Evolutionary conservation across 2,888 invertebrate species (phyloP).

Genomic region (Zelleria hepariella): DNA sequence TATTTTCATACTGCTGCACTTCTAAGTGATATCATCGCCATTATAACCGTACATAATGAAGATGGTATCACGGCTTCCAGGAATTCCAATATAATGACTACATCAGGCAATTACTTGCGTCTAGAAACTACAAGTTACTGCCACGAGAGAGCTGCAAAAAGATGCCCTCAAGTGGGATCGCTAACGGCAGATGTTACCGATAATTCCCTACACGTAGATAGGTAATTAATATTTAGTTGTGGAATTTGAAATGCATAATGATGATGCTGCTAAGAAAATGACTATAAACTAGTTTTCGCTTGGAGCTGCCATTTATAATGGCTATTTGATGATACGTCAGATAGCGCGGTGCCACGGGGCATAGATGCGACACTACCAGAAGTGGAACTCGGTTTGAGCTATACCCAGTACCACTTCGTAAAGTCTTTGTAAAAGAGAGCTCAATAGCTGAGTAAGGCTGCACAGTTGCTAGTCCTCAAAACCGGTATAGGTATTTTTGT

Average conservation of each 20-base stretch:
- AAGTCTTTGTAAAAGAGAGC: too few relatives aligned
- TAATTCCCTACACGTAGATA: background rate
- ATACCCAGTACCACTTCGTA: too few relatives aligned
- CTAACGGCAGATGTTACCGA: background rate
- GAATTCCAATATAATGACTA: background rate
- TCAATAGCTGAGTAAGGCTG: too few relatives aligned
- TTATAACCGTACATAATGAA: background rate
- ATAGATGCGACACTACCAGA: background rate
- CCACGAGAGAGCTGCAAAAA: too few relatives aligned
- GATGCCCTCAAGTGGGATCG: background rate
- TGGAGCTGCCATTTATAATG: background rate
- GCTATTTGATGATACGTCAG: slow-evolving; percentile 5
- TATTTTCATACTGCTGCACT: background rate
- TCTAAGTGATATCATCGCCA: background rate
- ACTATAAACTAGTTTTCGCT: background rate
- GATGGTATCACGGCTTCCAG: background rate
- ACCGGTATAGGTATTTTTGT: too few relatives aligned
- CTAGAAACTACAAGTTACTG: too few relatives aligned
- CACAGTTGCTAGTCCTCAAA: too few relatives aligned
- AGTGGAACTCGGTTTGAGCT: background rate
- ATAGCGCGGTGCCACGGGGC: background rate
- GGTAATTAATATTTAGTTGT: background rate
- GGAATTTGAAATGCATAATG: background rate
- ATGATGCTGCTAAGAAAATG: background rate
- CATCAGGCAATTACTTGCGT: background rate